A percentile compares a stretch with the other conserved stretches of the same genome.
Conservation (phyloP, 2,113 vertebrate species). For the Leuciscus idus region DNA sequence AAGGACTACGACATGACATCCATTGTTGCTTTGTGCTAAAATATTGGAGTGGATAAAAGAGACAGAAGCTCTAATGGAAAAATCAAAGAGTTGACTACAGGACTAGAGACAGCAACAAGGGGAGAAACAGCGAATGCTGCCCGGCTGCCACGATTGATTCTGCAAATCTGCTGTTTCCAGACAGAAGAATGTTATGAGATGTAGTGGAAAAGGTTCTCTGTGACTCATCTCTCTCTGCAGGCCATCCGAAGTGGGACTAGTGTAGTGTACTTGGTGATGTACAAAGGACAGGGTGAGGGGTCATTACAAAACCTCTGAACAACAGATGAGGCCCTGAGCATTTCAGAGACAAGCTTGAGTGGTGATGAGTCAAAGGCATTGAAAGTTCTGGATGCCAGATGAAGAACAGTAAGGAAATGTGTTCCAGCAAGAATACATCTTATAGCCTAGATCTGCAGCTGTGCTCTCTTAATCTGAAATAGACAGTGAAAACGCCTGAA, state of each 20-base stretch:
- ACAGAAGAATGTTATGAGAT: constrained; percentile 39
- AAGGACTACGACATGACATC: not conserved
- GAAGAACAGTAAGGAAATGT: constrained; percentile 3
- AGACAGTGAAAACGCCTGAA: not conserved
- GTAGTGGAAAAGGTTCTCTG: not conserved
- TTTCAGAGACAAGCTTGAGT: not conserved
- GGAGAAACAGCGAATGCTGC: not conserved
- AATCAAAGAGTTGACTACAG: constrained; percentile 7
- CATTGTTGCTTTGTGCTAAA: constrained; percentile 17
- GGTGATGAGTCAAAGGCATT: not conserved
- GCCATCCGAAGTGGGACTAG: not conserved
- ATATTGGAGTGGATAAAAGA: constrained; percentile 6
- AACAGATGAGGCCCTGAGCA: too few species aligned
- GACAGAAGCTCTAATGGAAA: constrained; percentile 35
- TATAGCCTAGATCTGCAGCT: not conserved
- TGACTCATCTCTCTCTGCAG: constrained; percentile 6
- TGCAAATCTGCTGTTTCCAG: constrained; percentile 8
- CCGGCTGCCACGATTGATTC: constrained; percentile 23
- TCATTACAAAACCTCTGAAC: not conserved
- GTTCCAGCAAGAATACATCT: not conserved
- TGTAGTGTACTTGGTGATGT: not conserved
- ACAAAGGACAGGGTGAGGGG: not conserved
- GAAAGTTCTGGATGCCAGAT: constrained; percentile 19
- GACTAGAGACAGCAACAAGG: not conserved
- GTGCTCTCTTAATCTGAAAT: not conserved